Evolutionary conservation across 2,888 invertebrate genomes (phyloP), one percentile per base, ranked within the genome.

Genomic region (Drosophila kuntzei): DNA sequence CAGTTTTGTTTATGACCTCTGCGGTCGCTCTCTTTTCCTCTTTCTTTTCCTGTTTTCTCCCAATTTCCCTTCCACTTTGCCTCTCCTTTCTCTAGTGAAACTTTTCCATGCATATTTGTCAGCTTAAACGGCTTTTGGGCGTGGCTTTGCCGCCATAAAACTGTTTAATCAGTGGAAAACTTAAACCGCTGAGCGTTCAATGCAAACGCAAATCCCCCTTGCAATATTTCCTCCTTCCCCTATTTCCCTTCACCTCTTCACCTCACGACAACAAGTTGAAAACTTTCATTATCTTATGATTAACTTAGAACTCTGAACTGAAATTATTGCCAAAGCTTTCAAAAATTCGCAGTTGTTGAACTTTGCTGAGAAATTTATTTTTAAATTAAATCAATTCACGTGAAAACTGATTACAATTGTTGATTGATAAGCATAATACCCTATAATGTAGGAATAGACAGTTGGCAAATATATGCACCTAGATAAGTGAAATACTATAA

Each of bases 1-100:
- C 43, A 54, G 27, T 61, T 62, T 55, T 44, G 43, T 55, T 71
- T 71, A 71, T 59, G 50, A 39, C 39, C 46, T 41, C 44, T 34
- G 22, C 18, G 14, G 27, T 18, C 14, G 12, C 14, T 27, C 27
- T 18, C 29, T 32, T 12, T 14, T 36, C 14, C n/a, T 34, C 34
- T n/a, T 6, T n/a, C 34, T n/a, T 36, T 14, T 14, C 18, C 16
- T 20, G 12, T 12, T 41, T 14, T 57, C 41, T 18, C 29, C 25
- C 29, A 34, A 34, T 46, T 39, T 9, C 6, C 14, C 47, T 7
- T 27, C 11, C 12, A 2, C 32, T 50, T 37, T 49, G 9, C 25
- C 27, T 20, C 44, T 14, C 20, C 12, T 16, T 27, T n/a, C 18
- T 22, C 36, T n/a, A 8, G 14, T 7, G 8, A 18, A 44, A 44